A percentile compares a stretch with the other conserved stretches of the same genome.
Conservation (phyloP, 2,113 vertebrate genomes). For the Perognathus longimembris region DNA sequence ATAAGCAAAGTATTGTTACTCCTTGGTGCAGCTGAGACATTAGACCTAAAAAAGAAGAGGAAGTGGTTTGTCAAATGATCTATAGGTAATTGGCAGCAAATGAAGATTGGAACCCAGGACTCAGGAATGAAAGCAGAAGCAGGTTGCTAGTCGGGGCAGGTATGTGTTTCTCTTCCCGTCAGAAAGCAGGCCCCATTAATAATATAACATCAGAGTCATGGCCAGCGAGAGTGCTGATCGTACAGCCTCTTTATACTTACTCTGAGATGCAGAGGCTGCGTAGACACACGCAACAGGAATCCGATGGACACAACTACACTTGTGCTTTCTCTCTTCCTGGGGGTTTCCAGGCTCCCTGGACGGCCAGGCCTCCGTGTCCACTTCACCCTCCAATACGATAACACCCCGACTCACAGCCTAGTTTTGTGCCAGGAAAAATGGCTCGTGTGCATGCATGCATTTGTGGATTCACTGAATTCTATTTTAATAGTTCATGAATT, state of each 20-base stretch:
- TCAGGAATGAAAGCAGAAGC: background rate
- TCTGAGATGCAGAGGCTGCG: slow-evolving; percentile 91
- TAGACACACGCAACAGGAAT: slow-evolving; percentile 91
- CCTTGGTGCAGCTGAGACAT: background rate
- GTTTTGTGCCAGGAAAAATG: slow-evolving; percentile 27
- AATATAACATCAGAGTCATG: background rate
- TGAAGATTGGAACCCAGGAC: background rate
- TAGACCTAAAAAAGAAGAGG: background rate
- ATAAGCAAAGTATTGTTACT: background rate
- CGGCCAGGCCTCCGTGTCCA: slow-evolving; percentile 6
- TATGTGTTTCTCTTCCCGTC: background rate
- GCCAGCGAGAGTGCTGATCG: background rate
- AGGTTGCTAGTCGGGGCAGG: background rate
- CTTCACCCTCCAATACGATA: slow-evolving; percentile 87
- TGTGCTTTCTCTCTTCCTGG: background rate
- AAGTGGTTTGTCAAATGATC: background rate
- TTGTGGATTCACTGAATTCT: slow-evolving; percentile 29
- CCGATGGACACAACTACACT: slow-evolving; percentile 81
- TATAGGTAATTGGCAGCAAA: background rate
- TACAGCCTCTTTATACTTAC: slow-evolving; percentile 68
- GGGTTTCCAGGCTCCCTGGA: slow-evolving; percentile 67
- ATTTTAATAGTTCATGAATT: slow-evolving; percentile 24
- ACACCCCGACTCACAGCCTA: slow-evolving; percentile 53
- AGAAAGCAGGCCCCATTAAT: background rate
- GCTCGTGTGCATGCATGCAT: background rate